These are phyloP conservation scores for Elmis aenea DNA, from an alignment of 2,888 invertebrate genomes.

Conservation along the genomic window DNA sequence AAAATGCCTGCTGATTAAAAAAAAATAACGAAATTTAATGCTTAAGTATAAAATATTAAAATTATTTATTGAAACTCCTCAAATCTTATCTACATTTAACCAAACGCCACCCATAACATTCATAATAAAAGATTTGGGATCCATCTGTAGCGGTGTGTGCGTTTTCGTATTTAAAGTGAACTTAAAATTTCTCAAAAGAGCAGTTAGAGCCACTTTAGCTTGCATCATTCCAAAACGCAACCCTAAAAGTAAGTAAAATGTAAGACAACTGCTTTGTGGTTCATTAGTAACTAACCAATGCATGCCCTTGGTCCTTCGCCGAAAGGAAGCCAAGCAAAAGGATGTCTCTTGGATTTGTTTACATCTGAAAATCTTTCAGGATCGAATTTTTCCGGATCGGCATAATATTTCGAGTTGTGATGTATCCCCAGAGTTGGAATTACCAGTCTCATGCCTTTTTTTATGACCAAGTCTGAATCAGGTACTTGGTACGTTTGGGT, in stretches of 20 bases:
- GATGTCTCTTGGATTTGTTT: constrained; percentile 50
- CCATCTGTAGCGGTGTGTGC: constrained; percentile 9
- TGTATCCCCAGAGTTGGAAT: constrained; percentile 32
- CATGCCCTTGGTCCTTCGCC: constrained; percentile 56
- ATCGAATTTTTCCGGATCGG: constrained; percentile 57
- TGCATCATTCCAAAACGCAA: constrained; percentile 28
- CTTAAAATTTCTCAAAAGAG: constrained; percentile 21
- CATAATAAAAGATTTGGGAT: constrained; percentile 9
- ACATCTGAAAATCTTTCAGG: constrained; percentile 57
- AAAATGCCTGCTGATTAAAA: no score
- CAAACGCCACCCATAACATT: constrained; percentile 11
- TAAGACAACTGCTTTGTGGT: neutral
- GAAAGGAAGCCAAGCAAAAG: constrained; percentile 53
- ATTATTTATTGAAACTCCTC: no score
- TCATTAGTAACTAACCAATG: constrained; percentile 43
- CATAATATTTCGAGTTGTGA: constrained; percentile 35
- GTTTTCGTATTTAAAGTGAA: constrained; percentile 17
- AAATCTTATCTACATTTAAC: constrained; percentile 12
- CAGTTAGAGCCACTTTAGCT: constrained; percentile 23
- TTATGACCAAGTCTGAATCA: constrained; percentile 25
- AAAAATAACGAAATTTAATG: no score
- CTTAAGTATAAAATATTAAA: no score
- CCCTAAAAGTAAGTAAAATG: constrained; percentile 16
- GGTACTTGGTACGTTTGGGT: constrained; percentile 31
- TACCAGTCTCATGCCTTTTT: constrained; percentile 26